Evolutionary conservation across 1,140 invertebrate genomes (phyloP).

Genomic region (Agrilus planipennis): DNA sequence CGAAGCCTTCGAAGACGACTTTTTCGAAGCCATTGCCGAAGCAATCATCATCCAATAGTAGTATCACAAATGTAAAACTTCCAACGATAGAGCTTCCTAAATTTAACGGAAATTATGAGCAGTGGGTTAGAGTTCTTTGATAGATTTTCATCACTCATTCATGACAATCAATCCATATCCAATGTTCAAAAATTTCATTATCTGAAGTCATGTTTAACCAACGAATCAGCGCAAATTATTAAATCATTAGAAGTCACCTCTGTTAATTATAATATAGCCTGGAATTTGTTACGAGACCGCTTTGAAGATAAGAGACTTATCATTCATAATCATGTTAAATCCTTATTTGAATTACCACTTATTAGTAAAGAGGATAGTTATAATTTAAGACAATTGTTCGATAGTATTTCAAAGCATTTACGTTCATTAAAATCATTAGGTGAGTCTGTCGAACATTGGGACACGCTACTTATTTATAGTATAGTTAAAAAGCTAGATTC

Average conservation of each 20-base stretch:
- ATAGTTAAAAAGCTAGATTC: slow-evolving; percentile 12
- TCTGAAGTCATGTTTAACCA: slow-evolving; percentile 16
- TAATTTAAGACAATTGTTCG: slow-evolving; percentile 10
- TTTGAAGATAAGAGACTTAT: slow-evolving; percentile 9
- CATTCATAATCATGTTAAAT: slow-evolving; percentile 9
- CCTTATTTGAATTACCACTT: slow-evolving; percentile 8
- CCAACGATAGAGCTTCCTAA: too few relatives aligned
- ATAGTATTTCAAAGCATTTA: slow-evolving; percentile 11
- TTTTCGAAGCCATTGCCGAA: too few relatives aligned
- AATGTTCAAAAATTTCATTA: too few relatives aligned
- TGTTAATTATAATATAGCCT: slow-evolving; percentile 8
- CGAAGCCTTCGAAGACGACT: too few relatives aligned
- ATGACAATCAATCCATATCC: slow-evolving; percentile 25
- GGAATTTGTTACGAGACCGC: slow-evolving; percentile 7
- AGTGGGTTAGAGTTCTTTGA: too few relatives aligned
- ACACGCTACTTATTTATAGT: slow-evolving; percentile 12
- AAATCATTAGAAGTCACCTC: slow-evolving; percentile 5
- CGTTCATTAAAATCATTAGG: slow-evolving; percentile 14
- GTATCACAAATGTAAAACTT: too few relatives aligned
- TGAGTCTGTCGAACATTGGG: slow-evolving; percentile 15
- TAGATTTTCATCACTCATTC: too few relatives aligned
- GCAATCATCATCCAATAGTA: too few relatives aligned
- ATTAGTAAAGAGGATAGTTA: slow-evolving; percentile 11
- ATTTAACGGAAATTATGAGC: too few relatives aligned
- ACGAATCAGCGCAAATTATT: slow-evolving; percentile 16